These are phyloP conservation scores for Limnephilus lunatus DNA, from an alignment of 2,888 invertebrate genomes.

Conservation along the genomic window DNA sequence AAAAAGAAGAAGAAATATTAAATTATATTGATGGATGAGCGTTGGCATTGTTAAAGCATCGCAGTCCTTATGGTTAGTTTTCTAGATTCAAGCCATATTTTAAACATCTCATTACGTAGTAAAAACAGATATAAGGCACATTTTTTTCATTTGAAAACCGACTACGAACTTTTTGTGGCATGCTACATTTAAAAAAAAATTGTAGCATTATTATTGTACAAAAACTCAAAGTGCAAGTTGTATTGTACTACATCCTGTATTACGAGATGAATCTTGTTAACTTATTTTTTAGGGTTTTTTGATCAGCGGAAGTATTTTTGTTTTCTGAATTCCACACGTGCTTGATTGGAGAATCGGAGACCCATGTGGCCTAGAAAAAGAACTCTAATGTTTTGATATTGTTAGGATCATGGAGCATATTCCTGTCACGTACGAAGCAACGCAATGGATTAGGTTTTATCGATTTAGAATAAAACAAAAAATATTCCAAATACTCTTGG, in stretches of 20 bases:
- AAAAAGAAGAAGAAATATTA: too few relatives aligned
- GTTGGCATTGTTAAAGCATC: too few relatives aligned
- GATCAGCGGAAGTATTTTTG: slow-evolving; percentile 28
- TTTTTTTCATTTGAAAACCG: not conserved
- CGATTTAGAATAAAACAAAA: not conserved
- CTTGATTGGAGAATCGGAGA: not conserved
- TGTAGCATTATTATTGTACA: too few relatives aligned
- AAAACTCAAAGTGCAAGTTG: not conserved
- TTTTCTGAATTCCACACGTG: slow-evolving; percentile 2
- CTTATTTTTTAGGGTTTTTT: not conserved
- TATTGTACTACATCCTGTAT: not conserved
- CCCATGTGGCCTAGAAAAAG: slow-evolving; percentile 2
- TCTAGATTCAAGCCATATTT: too few relatives aligned
- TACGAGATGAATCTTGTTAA: slow-evolving; percentile 12
- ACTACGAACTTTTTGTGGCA: not conserved
- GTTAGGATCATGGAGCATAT: not conserved
- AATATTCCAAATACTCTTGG: not conserved
- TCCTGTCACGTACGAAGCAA: not conserved
- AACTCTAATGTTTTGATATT: slow-evolving; percentile 2
- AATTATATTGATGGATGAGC: too few relatives aligned
- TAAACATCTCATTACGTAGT: too few relatives aligned
- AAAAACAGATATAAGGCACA: not conserved
- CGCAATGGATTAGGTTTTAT: not conserved
- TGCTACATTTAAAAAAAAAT: too few relatives aligned
- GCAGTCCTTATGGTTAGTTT: too few relatives aligned